phyloP scores from a whole-genome alignment of 2,113 vertebrate species.

The Takifugu bimaculatus region DNA sequence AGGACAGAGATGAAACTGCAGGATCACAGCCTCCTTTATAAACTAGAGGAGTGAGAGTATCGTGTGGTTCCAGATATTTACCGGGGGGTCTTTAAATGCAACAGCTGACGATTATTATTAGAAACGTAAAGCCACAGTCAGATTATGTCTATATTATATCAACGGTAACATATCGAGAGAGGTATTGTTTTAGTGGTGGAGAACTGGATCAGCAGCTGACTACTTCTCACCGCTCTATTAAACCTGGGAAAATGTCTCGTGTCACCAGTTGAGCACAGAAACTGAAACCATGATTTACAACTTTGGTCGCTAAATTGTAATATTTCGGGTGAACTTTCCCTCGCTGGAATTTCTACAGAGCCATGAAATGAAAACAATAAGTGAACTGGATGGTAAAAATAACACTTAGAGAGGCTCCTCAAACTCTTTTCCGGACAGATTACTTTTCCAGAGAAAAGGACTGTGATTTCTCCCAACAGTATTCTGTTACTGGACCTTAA shows the following conservation, averaged over 20 bases:
- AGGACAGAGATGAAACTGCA: neutral
- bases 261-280: neutral
- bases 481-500: neutral
- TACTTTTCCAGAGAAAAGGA: neutral
- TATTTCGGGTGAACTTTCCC: neutral
- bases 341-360: neutral
- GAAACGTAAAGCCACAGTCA: too few species aligned
- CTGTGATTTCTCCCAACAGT: slow-evolving; percentile 1
- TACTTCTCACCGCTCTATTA: too few species aligned
- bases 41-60: too few species aligned
- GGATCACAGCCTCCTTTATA: neutral
- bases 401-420: neutral
- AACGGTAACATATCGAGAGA: too few species aligned
- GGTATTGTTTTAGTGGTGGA: too few species aligned
- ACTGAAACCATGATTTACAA: neutral
- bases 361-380: neutral
- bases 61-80: too few species aligned
- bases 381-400: neutral
- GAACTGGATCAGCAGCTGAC: too few species aligned
- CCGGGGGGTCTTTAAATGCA: too few species aligned
- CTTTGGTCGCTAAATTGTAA: neutral
- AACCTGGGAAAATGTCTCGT: neutral
- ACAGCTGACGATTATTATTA: too few species aligned
- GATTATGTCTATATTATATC: too few species aligned
- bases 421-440: neutral